Evolutionary conservation across 2,888 invertebrate species (phyloP).

Genomic region (Erebia ligea): DNA sequence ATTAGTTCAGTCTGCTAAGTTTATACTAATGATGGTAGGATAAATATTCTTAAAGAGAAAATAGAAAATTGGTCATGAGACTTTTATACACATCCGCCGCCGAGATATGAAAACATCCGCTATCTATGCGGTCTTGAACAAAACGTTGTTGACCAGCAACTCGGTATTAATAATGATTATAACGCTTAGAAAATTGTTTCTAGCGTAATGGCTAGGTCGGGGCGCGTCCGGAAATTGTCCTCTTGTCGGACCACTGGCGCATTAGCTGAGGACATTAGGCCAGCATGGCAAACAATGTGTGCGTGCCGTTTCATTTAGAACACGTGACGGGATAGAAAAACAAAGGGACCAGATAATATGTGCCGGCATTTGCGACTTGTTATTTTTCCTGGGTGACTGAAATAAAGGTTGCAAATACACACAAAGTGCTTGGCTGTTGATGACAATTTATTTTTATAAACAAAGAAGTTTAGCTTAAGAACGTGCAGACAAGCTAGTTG

Average conservation of each 20-base stretch:
- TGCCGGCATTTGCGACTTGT: slow-evolving; percentile 37
- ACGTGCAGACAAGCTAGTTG: too few species aligned
- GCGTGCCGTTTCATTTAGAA: slow-evolving; percentile 66
- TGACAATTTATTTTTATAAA: too few species aligned
- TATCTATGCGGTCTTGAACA: neutral
- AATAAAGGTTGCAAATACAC: neutral
- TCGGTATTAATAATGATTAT: slow-evolving; percentile 68
- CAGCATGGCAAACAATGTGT: slow-evolving; percentile 55
- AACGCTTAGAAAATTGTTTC: slow-evolving; percentile 75
- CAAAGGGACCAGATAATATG: slow-evolving; percentile 39
- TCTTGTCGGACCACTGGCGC: slow-evolving; percentile 72
- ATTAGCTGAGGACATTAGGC: slow-evolving; percentile 77
- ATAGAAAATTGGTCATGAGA: too few species aligned
- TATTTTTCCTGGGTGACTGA: slow-evolving; percentile 21
- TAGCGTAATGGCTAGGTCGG: slow-evolving; percentile 74
- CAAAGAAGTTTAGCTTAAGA: too few species aligned
- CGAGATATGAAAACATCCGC: neutral
- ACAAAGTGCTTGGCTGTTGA: too few species aligned
- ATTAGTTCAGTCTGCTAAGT: neutral
- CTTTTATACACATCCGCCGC: too few species aligned
- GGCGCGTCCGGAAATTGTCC: slow-evolving; percentile 79
- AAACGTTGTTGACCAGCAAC: slow-evolving; percentile 6
- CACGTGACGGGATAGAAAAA: slow-evolving; percentile 59
- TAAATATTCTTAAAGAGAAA: too few species aligned
- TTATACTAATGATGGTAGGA: too few species aligned